Conservation (phyloP, 2,113 vertebrate species). For the Indri indri region DNA sequence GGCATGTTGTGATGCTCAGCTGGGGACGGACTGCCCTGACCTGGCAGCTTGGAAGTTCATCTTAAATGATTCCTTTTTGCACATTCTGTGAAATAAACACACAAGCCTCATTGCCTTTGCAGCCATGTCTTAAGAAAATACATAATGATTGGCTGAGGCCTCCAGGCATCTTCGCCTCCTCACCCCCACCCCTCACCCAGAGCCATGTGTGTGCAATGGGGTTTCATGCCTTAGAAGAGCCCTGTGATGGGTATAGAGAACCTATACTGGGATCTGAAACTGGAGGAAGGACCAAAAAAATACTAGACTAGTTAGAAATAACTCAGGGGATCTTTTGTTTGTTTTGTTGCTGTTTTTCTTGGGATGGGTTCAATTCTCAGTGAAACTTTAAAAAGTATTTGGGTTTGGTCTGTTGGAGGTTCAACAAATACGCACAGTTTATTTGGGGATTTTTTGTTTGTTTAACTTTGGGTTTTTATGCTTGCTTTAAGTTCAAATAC, state of each 20-base stretch:
- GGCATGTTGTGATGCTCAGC: background rate
- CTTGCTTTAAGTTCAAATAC: background rate
- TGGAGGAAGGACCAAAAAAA: background rate
- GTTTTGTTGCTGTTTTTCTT: background rate
- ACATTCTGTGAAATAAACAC: slow-evolving; percentile 45
- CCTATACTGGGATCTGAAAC: background rate
- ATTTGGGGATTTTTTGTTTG: background rate
- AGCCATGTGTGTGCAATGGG: background rate
- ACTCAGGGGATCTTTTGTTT: background rate
- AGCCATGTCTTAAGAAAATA: background rate
- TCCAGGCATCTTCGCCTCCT: background rate
- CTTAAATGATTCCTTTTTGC: background rate
- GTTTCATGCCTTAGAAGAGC: background rate
- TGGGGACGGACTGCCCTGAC: slow-evolving; percentile 47
- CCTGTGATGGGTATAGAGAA: background rate
- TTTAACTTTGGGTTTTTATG: background rate
- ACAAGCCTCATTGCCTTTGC: background rate
- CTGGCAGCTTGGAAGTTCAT: background rate
- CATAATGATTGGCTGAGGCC: background rate
- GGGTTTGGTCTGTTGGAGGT: background rate
- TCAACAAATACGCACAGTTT: background rate
- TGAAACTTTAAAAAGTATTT: background rate
- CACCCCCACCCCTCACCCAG: background rate
- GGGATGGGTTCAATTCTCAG: background rate
- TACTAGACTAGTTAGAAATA: background rate